Base-by-base conservation (phyloP, 2,888 invertebrate genomes). In the Brenthis hecate region DNA sequence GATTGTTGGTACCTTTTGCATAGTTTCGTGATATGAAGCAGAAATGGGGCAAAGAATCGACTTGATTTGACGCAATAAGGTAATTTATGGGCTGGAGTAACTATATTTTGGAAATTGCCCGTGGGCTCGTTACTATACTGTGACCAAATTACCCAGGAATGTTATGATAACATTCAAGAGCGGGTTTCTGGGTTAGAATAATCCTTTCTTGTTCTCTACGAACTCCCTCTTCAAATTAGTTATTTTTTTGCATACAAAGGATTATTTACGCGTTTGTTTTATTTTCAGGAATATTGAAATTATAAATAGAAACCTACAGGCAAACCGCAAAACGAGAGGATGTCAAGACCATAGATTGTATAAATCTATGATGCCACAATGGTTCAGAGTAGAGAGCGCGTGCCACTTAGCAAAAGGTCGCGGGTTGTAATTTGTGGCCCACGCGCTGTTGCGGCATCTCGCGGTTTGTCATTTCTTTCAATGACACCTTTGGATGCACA, bases 401-500 rank as follows among this genome's bases (percentile, higher is more conserved):
- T 74, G 76, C 76, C 74, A 72, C 70, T 77, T 78, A 75, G 50
- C 68, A 75, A 78, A 43, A 81, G 80, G 81, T 82, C 81, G 76
- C 74, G 74, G 73, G 76, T 69, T 73, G 75, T 75, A 76, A 77
- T 76, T 74, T 76, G 73, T 74, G 77, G 64, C 79, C 80, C 80
- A 80, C 80, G 81, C 80, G 77, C 75, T 75, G 76, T 72, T 73
- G 70, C 74, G 19, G 74, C 76, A 76, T 75, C 70, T 72, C 73
- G 75, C 76, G 74, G 75, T 75, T 61, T 76, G 53, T 66, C 64
- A 68, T 68, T 66, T 67, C 72, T 67, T 67, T 67, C 70, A 70
- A 66, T 64, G 69, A 68, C 56, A 68, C 55, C 56, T 55, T 19
- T 14, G 32, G 16, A 54, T 19, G 8, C 13, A 8, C 51, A n/a